Evolutionary conservation across 2,797 vertebrate genomes (phyloP), one percentile per base, ranked within the genome.

Genomic region (Melanotaenia trifasciata): DNA sequence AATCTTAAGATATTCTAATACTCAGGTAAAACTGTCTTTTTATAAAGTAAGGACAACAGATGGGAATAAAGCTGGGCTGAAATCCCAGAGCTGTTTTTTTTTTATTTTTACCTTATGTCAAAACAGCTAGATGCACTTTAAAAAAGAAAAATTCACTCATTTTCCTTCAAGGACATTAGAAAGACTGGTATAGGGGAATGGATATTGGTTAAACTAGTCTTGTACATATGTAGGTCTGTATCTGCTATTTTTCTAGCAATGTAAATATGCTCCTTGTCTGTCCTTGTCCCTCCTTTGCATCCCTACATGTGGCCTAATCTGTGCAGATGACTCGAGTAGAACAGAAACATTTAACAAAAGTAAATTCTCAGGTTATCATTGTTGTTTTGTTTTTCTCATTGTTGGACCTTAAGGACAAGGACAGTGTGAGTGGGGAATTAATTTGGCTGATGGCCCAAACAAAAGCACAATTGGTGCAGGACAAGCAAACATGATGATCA

Each of bases 1-100:
- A 67, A 75, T 68, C 81, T 89, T 87, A 74, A 47, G 81, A 81
- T 79, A 70, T 64, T 82, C 83, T 83, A 78, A 76, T 78, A 66
- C 72, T n/a, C 51, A 79, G 70, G 79, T 75, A 83, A 26, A 4
- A 30, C 22, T 60, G 53, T 60, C 32, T 33, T 33, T 33, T 33
- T 33, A 33, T 33, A 8, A 33, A 33, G 32, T 6, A 33, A 33
- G 32, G 32, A 33, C 32, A 33, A 33, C 32, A 33, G 5, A 33
- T 33, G 32, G 32, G 32, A 33, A 6, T 54, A 51, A 56, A 36
- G 63, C 33, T 11, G 36, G 26, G 56, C 38, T 70, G 5, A 75
- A 68, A 74, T 69, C 72, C 62, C 57, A 45, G 16, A 56, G 53
- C 50, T 36, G 26, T 64, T 30, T 60, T 64, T 33, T 59, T 38